Evolutionary conservation across 2,113 vertebrate genomes (phyloP), one percentile per base, ranked within the genome.

Genomic region (Cephalopholis sonnerati): DNA sequence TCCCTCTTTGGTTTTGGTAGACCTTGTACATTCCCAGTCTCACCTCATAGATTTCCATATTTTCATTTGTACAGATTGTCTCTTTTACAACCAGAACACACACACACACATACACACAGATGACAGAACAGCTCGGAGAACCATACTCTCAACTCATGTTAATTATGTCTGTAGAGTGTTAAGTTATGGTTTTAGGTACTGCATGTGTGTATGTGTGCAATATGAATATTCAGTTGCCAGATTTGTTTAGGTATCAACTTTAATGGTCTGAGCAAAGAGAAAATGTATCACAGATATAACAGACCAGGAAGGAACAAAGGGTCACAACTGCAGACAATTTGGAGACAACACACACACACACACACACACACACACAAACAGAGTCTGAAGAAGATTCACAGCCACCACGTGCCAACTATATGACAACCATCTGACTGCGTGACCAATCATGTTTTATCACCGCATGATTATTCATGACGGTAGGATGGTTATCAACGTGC

Each of bases 401-500:
- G 76, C 58, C 57, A 61, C 81, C 39, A 54, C 5, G 54, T 78
- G 87, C 86, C 86, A 90, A 86, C 59, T 71, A 79, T 80, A 79
- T 86, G 84, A 77, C 92, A 71, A 84, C 87, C 93, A 90, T 89
- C 90, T 93, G 89, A 93, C 79, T 81, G 84, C 90, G 91, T 92
- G 92, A 92, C 91, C 89, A 92, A 91, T 93, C 84, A 59, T 58
- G 69, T 85, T 92, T 87, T 77, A 89, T 89, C 86, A 79, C 55
- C 55, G 24, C 67, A 81, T 93, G 87, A 93, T 93, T 94, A 93
- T 93, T 87, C 89, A 94, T 92, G 68, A 85, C 7, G 44, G 50
- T 44, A 12, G 51, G 27, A 75, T 9, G 48, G 74, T 44, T 67
- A 55, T 59, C 25, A 69, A 27, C 74, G 8, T 68, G 54, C 46